Conservation (phyloP, 2,888 invertebrate species). For the Amiota communis region DNA sequence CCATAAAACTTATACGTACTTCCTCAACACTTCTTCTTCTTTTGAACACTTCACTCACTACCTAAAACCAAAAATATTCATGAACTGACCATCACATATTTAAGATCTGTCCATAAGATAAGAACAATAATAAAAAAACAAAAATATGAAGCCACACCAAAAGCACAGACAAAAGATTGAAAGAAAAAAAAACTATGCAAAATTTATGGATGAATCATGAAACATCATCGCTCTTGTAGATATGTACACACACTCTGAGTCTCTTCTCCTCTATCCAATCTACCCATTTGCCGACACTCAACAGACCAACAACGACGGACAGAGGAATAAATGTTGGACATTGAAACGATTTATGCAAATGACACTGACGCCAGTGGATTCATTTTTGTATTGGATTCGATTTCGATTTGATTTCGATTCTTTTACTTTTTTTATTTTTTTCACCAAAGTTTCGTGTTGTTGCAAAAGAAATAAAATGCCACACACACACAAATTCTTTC, state of each 20-base stretch:
- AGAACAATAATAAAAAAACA: background rate
- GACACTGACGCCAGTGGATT: constrained; percentile 10
- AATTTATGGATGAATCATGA: constrained; percentile 11
- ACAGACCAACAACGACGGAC: background rate
- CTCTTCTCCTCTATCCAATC: background rate
- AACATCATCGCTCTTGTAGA: background rate
- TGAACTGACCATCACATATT: constrained; percentile 2
- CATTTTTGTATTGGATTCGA: background rate
- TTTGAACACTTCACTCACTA: too few relatives aligned
- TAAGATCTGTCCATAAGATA: constrained; percentile 1
- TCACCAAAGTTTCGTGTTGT: background rate
- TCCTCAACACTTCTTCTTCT: too few relatives aligned
- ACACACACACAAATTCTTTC: background rate
- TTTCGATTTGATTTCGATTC: too few relatives aligned
- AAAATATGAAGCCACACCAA: constrained; percentile 7
- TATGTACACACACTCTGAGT: too few relatives aligned
- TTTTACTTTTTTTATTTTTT: background rate
- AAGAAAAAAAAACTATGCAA: constrained; percentile 5
- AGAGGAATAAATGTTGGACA: background rate
- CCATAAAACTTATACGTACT: too few relatives aligned
- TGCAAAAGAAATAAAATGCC: constrained; percentile 7
- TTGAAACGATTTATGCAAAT: constrained; percentile 22
- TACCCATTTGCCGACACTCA: background rate
- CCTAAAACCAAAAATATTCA: background rate
- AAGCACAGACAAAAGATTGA: background rate